phyloP scores from a whole-genome alignment of 1,140 invertebrate species.

The Ectropis grisescens region DNA sequence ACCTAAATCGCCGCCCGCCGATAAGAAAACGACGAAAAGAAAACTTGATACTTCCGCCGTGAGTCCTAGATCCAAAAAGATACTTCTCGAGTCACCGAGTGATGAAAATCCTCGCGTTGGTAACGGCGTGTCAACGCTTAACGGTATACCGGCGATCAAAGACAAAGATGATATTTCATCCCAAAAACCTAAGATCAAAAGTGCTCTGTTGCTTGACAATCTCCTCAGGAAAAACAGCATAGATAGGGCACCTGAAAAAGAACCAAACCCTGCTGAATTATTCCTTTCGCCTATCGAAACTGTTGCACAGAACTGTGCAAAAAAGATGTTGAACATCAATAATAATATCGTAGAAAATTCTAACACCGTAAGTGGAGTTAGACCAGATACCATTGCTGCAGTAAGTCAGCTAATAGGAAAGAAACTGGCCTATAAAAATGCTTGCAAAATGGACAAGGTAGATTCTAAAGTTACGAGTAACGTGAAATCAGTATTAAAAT shows the following conservation, averaged over 20 bases:
- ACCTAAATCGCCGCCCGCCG: conserved; percentile 27
- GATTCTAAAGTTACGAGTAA: conserved; percentile 52
- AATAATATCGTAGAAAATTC: conserved; percentile 70
- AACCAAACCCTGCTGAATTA: conserved; percentile 53
- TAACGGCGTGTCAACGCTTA: conserved; percentile 23
- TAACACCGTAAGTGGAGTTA: conserved; percentile 35
- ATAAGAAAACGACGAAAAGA: conserved; percentile 47
- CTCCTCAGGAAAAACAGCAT: conserved; percentile 71
- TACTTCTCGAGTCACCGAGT: conserved; percentile 21
- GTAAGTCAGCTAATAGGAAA: conserved; percentile 47
- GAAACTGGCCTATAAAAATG: conserved; percentile 52
- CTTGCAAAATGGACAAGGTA: conserved; percentile 47
- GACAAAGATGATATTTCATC: conserved; percentile 28
- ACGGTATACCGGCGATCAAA: not conserved
- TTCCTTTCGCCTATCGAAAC: conserved; percentile 49
- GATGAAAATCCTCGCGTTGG: conserved; percentile 34
- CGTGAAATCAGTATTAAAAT: conserved; percentile 54
- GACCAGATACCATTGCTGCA: conserved; percentile 52
- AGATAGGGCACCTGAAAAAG: conserved; percentile 51
- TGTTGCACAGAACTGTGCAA: conserved; percentile 30
- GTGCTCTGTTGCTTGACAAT: conserved; percentile 65
- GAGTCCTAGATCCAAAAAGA: conserved; percentile 37
- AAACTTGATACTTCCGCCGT: conserved; percentile 29
- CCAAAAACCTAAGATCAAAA: conserved; percentile 60
- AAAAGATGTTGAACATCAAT: conserved; percentile 61